Evolutionary conservation across 2,797 vertebrate species (phyloP), one percentile per base, ranked within the genome.

Genomic region (Chaetophractus vellerosus): DNA sequence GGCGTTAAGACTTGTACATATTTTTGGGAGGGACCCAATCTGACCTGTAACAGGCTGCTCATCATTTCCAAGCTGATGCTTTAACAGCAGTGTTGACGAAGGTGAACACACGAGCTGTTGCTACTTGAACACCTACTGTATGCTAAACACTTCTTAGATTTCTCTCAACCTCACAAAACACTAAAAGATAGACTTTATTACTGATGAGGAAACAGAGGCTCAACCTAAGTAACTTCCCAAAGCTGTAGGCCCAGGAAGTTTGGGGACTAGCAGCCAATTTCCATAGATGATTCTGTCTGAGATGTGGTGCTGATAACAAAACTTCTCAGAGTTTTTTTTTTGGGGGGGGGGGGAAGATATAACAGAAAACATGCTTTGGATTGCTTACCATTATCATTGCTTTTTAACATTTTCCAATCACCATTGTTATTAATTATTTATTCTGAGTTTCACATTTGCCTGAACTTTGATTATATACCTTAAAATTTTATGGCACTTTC

Each of bases 381-480:
- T 72, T 31, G 23, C 90, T 91, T 68, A 9, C 48, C 72, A 0
- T 66, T 82, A 31, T 57, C 78, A 41, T 57, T 68, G n/a, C 50
- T 78, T 91, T 91, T 74, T 52, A 76, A 45, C 78, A 66, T 92
- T 76, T 75, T 85, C 69, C 81, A 90, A 26, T 68, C 41, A 8
- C 24, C 36, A 9, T 86, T 71, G 74, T 93, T 84, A 48, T 57
- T 76, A 61, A 57, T 80, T 78, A 45, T 55, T 38, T 88, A 52
- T 76, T 89, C 79, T 21, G 52, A 59, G 68, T 68, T n/a, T 94
- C 45, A 63, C 76, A 21, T 92, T 89, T 63, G 64, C 82, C 83
- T 57, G 38, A 79, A 91, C 61, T 89, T 79, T 59, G 93, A 86
- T 87, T 89, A 7, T 19, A 88, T 41, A 31, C 33, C 57, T 45